phyloP scores from a whole-genome alignment of 2,888 invertebrate species.

The Dysmachus trigonus region DNA sequence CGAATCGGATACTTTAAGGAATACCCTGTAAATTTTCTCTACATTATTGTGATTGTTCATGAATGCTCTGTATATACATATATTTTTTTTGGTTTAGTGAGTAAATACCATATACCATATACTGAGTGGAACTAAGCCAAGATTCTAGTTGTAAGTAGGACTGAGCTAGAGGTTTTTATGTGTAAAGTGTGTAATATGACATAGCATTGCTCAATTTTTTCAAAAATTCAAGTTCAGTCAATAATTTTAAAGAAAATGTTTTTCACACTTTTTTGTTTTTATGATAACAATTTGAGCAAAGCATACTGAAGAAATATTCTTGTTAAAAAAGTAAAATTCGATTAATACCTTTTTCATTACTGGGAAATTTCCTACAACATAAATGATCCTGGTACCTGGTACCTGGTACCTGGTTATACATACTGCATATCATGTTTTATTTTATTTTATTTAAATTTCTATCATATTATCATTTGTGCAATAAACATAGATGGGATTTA shows the following conservation, averaged over 20 bases:
- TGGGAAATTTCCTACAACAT: neutral
- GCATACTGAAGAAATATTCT: too few species aligned
- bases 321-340: neutral
- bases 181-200: neutral
- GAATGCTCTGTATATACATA: slow-evolving; percentile 9
- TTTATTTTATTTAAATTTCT: too few species aligned
- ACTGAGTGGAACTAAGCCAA: neutral
- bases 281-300: neutral
- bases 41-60: neutral
- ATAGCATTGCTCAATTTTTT: neutral
- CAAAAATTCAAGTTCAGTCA: neutral
- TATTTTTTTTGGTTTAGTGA: neutral
- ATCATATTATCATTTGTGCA: too few species aligned
- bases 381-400: neutral
- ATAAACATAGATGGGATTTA: too few species aligned
- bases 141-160: slow-evolving; percentile 14
- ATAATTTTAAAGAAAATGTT: neutral
- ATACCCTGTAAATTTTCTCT: slow-evolving; percentile 27
- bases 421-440: too few species aligned
- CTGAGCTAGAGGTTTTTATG: neutral
- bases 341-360: neutral
- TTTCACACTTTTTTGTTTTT: neutral
- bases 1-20: slow-evolving; percentile 44
- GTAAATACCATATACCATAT: neutral
- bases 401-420: too few species aligned